phyloP scores from a whole-genome alignment of 2,888 invertebrate genomes.

The Metacarcinus magister region DNA sequence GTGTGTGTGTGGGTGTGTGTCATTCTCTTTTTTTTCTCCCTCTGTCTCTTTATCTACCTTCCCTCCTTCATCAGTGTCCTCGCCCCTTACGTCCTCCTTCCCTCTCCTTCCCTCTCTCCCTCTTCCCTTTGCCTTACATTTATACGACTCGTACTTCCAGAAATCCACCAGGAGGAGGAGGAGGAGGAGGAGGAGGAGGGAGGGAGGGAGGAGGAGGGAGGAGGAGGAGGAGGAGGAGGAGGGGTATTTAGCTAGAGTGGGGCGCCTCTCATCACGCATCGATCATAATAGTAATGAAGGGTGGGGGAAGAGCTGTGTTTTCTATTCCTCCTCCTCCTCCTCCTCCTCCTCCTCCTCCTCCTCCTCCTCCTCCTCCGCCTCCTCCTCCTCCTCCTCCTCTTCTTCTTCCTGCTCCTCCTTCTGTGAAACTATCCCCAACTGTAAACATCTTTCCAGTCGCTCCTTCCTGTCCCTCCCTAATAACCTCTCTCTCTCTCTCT shows the following conservation, averaged over 20 bases:
- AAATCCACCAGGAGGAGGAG: neutral
- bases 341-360: neutral
- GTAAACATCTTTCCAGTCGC: neutral
- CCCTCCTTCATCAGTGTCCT: neutral
- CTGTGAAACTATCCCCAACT: neutral
- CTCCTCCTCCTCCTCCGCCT: neutral
- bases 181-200: neutral
- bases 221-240: neutral
- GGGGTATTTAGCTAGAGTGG: neutral
- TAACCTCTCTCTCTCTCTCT: neutral
- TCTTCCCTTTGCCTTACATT: neutral
- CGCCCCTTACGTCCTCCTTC: neutral
- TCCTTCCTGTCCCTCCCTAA: no score
- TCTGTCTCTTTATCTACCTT: neutral
- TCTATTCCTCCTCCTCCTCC: neutral
- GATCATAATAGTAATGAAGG: slow-evolving; percentile 12
- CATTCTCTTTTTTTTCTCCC: neutral
- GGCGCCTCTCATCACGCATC: neutral
- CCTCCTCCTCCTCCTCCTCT: neutral
- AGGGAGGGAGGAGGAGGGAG: neutral
- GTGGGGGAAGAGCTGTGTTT: neutral
- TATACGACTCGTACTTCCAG: neutral
- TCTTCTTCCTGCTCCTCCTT: neutral
- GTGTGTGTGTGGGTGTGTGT: neutral
- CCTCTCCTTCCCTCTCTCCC: neutral